phyloP scores from a whole-genome alignment of 2,113 vertebrate species.

The Seriola rivoliana region DNA sequence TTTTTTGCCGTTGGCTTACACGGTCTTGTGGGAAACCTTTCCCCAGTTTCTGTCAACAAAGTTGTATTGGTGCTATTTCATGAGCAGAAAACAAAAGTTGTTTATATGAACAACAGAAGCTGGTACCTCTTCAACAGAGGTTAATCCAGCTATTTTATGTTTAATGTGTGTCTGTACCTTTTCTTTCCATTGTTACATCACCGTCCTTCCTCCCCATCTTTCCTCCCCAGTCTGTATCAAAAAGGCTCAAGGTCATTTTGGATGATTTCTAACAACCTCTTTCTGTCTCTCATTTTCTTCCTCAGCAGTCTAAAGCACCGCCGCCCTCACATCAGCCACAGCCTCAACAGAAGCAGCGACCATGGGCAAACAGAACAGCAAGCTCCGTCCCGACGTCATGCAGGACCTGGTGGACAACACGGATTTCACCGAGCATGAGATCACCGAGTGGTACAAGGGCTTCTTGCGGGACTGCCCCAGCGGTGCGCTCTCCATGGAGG shows the following conservation, averaged over 20 bases:
- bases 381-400: slow-evolving; percentile 98
- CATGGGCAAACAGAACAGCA: slow-evolving; percentile 99
- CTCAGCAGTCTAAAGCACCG: slow-evolving; percentile 48
- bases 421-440: slow-evolving; percentile 98
- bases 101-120: too few relatives aligned
- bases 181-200: not conserved
- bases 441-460: slow-evolving; percentile 99
- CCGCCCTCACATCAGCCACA: slow-evolving; percentile 45
- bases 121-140: not conserved
- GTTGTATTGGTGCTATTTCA: not conserved
- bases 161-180: not conserved
- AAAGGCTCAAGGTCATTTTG: slow-evolving; percentile 5
- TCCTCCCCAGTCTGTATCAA: not conserved
- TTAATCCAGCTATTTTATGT: not conserved
- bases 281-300: not conserved
- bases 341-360: slow-evolving; percentile 56
- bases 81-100: too few relatives aligned
- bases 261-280: slow-evolving; percentile 13
- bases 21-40: too few relatives aligned
- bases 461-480: slow-evolving; percentile 99
- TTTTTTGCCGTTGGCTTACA: too few relatives aligned
- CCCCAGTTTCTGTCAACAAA: too few relatives aligned
- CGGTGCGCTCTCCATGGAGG: slow-evolving; percentile 97
- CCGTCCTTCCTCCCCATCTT: not conserved
- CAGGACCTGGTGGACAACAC: slow-evolving; percentile 98